Evolutionary conservation across 2,113 vertebrate species (phyloP), one percentile per base, ranked within the genome.

Genomic region (Conger conger): DNA sequence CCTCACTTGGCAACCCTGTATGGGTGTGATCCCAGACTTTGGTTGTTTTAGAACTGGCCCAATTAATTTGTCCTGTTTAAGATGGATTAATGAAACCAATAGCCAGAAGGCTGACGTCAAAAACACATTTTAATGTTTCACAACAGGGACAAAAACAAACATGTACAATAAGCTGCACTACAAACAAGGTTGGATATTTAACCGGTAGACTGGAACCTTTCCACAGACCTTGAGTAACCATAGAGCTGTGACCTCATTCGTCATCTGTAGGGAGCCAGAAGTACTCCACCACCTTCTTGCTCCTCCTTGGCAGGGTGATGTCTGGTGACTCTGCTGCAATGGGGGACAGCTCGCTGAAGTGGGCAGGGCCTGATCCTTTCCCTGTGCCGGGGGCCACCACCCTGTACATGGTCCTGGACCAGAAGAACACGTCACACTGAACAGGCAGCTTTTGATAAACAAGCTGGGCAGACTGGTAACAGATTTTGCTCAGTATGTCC

Each of bases 231-330:
- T 1, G 9, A 50, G 45, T 50, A 50, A 13, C 45, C 45, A 13
- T 50, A 15, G 45, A 50, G 45, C 45, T 50, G 45, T 50, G n/a
- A 1, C 20, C 4, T 88, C 68, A 92, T 9, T 20, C 63, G 5
- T 95, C 90, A 42, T 95, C 92, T 2, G 95, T 93, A 0, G 85
- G 91, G 84, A 94, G 92, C 91, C 92, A 90, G 88, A 94, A 93
- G 82, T 92, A 90, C 0, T 86, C 89, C 60, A 93, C 90, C 17
- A 87, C 68, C n/a, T 86, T 93, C 86, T 90, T 92, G 87, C 87
- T 85, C 20, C 88, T 89, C 33, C 88, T 83, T 0, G 85, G 36
- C 1, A 87, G 3, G 0, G 5, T 0, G 0, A 82, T 85, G 82
- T 95, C 89, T 0, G 92, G 90, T 1, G 50, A 79, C 3, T 91